Percentiles rank a stretch among this genome's conserved stretches.
phyloP scores from a whole-genome alignment of 1,140 invertebrate genomes.

The Brachionus rotundiformis region DNA sequence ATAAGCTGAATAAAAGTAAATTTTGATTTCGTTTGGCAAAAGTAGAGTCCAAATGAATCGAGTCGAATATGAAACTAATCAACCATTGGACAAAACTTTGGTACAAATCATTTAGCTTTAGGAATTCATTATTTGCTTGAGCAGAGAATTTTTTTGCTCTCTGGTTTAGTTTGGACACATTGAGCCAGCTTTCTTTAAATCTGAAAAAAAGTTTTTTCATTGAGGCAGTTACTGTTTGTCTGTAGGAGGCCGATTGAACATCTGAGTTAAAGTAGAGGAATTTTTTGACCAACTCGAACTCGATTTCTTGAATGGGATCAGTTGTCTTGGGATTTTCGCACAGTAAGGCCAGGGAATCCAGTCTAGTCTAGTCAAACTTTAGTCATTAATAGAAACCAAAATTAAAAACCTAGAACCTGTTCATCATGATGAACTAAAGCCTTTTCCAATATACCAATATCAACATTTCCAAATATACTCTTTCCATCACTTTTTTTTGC shows the following conservation, averaged over 20 bases:
- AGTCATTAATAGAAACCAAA: neutral
- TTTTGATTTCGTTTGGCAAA: constrained; percentile 47
- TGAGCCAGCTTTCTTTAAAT: constrained; percentile 56
- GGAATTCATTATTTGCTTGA: neutral
- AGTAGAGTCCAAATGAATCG: constrained; percentile 31
- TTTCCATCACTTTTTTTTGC: neutral
- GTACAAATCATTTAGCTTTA: neutral
- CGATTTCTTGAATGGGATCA: constrained; percentile 67
- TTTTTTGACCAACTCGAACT: constrained; percentile 69
- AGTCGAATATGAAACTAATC: neutral
- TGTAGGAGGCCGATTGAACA: constrained; percentile 67
- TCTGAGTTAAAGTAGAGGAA: constrained; percentile 72
- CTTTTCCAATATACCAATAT: neutral
- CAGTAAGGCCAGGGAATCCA: constrained; percentile 69
- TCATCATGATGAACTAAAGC: neutral
- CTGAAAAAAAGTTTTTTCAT: constrained; percentile 61
- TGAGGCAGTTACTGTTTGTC: constrained; percentile 59
- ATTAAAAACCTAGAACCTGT: neutral
- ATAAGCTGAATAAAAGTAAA: constrained; percentile 9
- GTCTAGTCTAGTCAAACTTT: constrained; percentile 54
- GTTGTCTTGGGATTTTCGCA: constrained; percentile 74
- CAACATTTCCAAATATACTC: constrained; percentile 9
- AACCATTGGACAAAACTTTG: constrained; percentile 6
- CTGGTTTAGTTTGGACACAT: constrained; percentile 45
- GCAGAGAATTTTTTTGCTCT: neutral